A percentile compares a stretch with the other conserved stretches of the same genome.
Conservation (phyloP, 2,113 vertebrate species). For the Gopherus evgoodei region DNA sequence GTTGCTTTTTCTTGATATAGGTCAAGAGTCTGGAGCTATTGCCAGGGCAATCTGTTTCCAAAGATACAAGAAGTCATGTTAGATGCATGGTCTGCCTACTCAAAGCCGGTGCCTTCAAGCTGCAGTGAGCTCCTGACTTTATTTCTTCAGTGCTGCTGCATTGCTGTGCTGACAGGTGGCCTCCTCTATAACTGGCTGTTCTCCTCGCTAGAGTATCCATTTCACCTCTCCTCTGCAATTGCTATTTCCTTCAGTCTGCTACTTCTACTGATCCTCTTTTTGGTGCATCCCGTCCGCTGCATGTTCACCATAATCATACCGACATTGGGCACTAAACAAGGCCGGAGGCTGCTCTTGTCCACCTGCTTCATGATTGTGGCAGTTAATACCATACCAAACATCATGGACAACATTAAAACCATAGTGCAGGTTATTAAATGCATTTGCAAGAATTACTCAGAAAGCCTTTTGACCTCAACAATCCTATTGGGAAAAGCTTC, state of each 20-base stretch:
- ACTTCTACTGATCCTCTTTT: slow-evolving; percentile 78
- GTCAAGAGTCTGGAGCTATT: background rate
- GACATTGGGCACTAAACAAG: slow-evolving; percentile 87
- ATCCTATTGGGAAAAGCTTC: slow-evolving; percentile 77
- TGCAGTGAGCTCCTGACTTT: slow-evolving; percentile 79
- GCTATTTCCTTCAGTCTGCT: slow-evolving; percentile 75
- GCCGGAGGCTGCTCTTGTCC: slow-evolving; percentile 87
- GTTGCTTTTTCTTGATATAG: slow-evolving; percentile 24
- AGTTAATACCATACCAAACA: slow-evolving; percentile 86
- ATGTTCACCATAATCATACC: slow-evolving; percentile 88
- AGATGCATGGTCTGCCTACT: slow-evolving; percentile 85
- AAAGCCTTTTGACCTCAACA: slow-evolving; percentile 87
- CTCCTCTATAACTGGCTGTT: slow-evolving; percentile 88
- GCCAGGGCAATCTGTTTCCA: slow-evolving; percentile 43
- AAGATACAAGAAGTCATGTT: background rate
- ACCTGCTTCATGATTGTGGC: slow-evolving; percentile 83
- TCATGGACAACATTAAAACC: slow-evolving; percentile 81
- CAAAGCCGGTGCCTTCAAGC: slow-evolving; percentile 77
- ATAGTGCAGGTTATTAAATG: slow-evolving; percentile 85
- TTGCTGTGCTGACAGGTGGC: slow-evolving; percentile 68
- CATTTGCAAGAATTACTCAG: slow-evolving; percentile 85
- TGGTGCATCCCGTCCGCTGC: slow-evolving; percentile 91
- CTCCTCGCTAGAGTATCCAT: slow-evolving; percentile 79
- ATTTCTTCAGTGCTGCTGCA: slow-evolving; percentile 80
- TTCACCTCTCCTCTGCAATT: background rate